Conservation (phyloP, 2,113 vertebrate species). For the Hippolais icterina region DNA sequence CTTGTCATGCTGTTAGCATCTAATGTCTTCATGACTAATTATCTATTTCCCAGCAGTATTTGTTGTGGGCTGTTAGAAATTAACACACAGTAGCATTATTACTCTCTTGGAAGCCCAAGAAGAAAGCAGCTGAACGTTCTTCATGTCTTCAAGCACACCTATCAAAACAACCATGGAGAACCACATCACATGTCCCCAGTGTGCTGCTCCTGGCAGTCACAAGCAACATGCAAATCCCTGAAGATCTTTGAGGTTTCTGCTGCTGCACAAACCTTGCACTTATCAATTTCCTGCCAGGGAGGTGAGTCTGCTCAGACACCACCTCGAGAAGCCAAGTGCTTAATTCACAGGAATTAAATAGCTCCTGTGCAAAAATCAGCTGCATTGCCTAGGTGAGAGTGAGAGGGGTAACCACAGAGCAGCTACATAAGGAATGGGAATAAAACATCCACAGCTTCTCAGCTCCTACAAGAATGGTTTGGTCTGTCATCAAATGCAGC, state of each 20-base stretch:
- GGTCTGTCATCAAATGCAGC: background rate
- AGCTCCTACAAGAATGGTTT: background rate
- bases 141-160: background rate
- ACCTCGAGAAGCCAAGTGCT: background rate
- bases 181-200: fast-evolving
- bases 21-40: background rate
- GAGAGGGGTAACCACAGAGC: background rate
- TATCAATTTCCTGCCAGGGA: background rate
- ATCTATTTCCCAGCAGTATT: background rate
- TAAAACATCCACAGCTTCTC: background rate
- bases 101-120: background rate
- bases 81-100: background rate
- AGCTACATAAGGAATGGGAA: background rate
- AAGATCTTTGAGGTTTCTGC: background rate
- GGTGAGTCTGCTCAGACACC: background rate
- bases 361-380: background rate
- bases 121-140: background rate
- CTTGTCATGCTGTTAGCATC: background rate
- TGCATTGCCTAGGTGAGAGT: background rate
- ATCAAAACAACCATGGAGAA: fast-evolving
- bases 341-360: background rate
- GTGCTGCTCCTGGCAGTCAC: background rate
- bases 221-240: background rate
- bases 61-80: background rate
- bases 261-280: background rate